Conservation (phyloP, 53 echinoderm and acorn worm species). For the Patiria pectinifera region DNA sequence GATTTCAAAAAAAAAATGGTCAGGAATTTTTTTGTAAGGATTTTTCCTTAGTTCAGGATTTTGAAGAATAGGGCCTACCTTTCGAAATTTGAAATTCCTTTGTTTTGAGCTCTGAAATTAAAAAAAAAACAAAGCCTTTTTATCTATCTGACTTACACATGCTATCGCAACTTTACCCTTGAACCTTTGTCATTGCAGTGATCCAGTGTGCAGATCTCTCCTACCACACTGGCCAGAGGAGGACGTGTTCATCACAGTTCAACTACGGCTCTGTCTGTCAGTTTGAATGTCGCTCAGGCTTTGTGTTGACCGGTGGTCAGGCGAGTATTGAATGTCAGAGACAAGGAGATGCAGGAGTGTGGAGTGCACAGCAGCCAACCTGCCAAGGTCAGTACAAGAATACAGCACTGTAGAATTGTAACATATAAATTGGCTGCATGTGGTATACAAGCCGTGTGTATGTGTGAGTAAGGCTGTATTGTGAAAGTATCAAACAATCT, state of each 20-base stretch:
- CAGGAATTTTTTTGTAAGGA: no score
- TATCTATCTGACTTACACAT: no score
- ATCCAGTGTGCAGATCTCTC: conserved; percentile 43
- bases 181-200: conserved; percentile 28
- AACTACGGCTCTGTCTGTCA: conserved; percentile 63
- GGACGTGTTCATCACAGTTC: conserved; percentile 39
- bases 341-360: conserved; percentile 44
- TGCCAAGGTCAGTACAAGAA: conserved; percentile 41
- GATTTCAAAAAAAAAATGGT: no score
- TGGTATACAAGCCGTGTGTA: no score
- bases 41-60: no score
- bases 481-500: no score
- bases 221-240: conserved; percentile 34
- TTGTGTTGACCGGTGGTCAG: conserved; percentile 21
- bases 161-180: background rate
- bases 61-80: no score
- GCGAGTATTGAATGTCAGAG: conserved; percentile 42
- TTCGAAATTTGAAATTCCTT: no score
- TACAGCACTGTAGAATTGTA: background rate
- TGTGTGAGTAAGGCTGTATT: no score
- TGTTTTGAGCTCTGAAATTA: no score
- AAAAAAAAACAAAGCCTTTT: no score
- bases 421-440: background rate
- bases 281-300: conserved; percentile 57
- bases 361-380: conserved; percentile 57